Evolutionary conservation across 2,113 vertebrate species (phyloP), one percentile per base, ranked within the genome.

Genomic region (Abramis brama): DNA sequence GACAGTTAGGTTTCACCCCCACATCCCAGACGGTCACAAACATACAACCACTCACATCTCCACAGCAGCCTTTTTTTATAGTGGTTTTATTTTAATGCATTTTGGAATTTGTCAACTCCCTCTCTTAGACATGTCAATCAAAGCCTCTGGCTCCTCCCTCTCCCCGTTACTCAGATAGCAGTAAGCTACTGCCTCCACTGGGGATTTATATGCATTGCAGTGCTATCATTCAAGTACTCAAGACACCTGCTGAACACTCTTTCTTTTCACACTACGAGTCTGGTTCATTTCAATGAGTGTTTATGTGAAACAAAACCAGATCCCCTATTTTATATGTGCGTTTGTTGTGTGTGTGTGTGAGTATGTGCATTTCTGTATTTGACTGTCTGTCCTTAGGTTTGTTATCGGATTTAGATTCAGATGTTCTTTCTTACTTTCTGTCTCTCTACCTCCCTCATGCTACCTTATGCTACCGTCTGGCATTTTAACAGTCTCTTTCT

Each of bases 371-470:
- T 88, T 90, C 91, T 93, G 93, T 92, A 93, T 89, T 90, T 86
- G 83, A 68, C 89, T 90, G 90, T 94, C 91, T 91, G 92, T 93
- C 94, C 94, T 94, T 93, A 94, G 93, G 94, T 95, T 92, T 86
- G 93, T 91, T 92, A 91, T 93, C 91, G 89, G 92, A 91, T 92
- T 92, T 92, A 87, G 89, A 91, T 86, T 77, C 36, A 92, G 86
- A 84, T 85, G 87, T 62, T 79, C 25, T 70, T 70, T 85, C 75
- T 89, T 43, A 9, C 43, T 43, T 85, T 75, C 70, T 27, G 64
- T 87, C 79, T 87, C 83, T 89, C 88, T 89, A 87, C 88, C 88
- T 86, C 88, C 83, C 86, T 89, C 82, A 87, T 81, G 57, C 86
- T 70, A 84, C 30, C 17, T 30, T 85, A 79, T 86, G 80, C 84